Conservation (phyloP, 1,140 invertebrate species). For the Pinna nobilis region DNA sequence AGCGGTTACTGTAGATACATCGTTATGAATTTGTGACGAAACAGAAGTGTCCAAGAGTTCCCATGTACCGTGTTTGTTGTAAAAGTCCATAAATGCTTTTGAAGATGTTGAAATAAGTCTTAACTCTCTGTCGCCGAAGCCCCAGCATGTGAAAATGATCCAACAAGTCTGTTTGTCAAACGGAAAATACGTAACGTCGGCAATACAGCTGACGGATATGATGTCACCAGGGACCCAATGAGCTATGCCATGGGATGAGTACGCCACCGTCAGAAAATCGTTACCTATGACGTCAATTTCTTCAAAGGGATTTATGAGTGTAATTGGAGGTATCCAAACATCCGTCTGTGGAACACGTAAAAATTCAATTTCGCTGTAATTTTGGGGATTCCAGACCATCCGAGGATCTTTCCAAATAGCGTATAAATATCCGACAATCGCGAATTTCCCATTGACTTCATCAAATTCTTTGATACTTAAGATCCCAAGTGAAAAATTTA, state of each 20-base stretch:
- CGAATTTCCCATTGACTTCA: constrained; percentile 21
- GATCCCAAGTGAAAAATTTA: too few species aligned
- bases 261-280: constrained; percentile 6
- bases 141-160: constrained; percentile 8
- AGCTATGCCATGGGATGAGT: neutral
- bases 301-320: neutral
- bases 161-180: constrained; percentile 21
- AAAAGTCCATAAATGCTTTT: neutral
- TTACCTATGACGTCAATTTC: neutral
- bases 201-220: neutral
- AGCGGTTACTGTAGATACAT: neutral
- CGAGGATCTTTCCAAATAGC: constrained; percentile 2
- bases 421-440: neutral
- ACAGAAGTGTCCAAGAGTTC: constrained; percentile 3
- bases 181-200: constrained; percentile 12
- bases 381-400: constrained; percentile 9
- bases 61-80: constrained; percentile 14
- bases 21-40: neutral
- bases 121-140: neutral
- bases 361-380: neutral
- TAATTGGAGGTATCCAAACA: constrained; percentile 12
- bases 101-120: neutral
- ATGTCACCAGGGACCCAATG: constrained; percentile 9
- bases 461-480: constrained; percentile 21
- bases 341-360: neutral